Evolutionary conservation across 2,113 vertebrate genomes (phyloP).

Genomic region (Neodontobutis hainanensis): DNA sequence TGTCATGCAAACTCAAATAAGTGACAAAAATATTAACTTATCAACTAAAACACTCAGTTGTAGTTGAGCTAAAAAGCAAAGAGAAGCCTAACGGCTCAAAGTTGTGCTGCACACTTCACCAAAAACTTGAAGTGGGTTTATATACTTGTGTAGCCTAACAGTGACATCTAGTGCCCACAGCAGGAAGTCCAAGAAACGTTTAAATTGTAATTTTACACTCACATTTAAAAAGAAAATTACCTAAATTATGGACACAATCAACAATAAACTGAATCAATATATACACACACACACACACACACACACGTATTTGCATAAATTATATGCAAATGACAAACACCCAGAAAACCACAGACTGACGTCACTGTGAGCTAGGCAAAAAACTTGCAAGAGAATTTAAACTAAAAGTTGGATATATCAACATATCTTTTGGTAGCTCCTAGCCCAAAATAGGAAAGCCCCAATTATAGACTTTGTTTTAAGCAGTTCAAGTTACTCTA

Average conservation of each 20-base stretch:
- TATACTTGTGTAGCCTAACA: constrained; percentile 1
- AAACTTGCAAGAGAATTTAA: no score
- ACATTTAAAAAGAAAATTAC: constrained; percentile 16
- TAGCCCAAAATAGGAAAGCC: no score
- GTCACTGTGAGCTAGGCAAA: constrained; percentile 1
- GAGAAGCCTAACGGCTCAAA: not conserved
- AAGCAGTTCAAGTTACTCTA: constrained; percentile 53
- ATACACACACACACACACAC: no score
- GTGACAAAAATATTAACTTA: not conserved
- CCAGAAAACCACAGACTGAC: constrained; percentile 10
- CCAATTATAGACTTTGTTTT: constrained; percentile 2
- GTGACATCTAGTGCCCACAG: constrained; percentile 47
- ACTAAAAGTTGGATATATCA: no score
- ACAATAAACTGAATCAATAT: not conserved
- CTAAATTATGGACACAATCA: constrained; percentile 19
- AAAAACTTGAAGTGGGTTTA: not conserved
- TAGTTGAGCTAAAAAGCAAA: not conserved
- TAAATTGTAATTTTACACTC: constrained; percentile 5
- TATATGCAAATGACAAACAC: constrained; percentile 15
- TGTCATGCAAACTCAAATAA: not conserved
- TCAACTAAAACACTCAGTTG: not conserved
- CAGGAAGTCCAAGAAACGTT: not conserved
- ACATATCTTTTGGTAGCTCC: no score
- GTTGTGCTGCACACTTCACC: not conserved
- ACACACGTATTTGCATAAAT: not conserved